These are phyloP conservation scores for Nasonia longicornis DNA, from an alignment of 1,140 invertebrate genomes.

Conservation along the genomic window DNA sequence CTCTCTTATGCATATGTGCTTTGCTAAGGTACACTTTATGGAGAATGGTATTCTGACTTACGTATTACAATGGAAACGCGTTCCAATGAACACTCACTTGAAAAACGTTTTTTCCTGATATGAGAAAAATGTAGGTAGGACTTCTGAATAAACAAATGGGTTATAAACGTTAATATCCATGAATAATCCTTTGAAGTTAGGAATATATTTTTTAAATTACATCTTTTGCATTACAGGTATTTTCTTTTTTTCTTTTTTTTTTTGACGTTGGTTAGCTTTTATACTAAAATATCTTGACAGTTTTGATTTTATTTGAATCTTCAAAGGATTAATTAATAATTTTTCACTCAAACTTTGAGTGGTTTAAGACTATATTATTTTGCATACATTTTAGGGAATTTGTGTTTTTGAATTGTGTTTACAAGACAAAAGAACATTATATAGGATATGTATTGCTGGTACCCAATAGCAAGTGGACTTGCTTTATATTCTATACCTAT, in stretches of 20 bases:
- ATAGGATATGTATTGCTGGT: not conserved
- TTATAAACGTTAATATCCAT: not conserved
- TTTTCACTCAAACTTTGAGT: not conserved
- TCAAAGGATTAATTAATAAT: conserved; percentile 30
- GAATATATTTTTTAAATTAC: not conserved
- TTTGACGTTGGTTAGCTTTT: not conserved
- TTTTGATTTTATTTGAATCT: conserved; percentile 5
- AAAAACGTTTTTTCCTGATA: not conserved
- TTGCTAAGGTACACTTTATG: not conserved
- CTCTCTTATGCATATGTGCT: not conserved
- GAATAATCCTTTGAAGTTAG: conserved; percentile 27
- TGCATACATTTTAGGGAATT: conserved; percentile 17
- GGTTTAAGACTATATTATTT: conserved; percentile 1
- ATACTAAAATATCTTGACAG: no score
- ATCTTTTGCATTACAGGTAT: not conserved
- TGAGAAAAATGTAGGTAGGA: conserved; percentile 28
- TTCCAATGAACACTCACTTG: not conserved
- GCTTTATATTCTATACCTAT: conserved; percentile 39
- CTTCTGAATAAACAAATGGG: not conserved
- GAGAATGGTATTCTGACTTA: not conserved
- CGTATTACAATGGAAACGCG: not conserved
- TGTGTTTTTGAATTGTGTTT: not conserved
- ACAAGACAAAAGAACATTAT: not conserved
- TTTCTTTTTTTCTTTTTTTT: not conserved
- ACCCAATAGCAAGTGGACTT: conserved; percentile 31